These are phyloP conservation scores for Ranitomeya imitator DNA, from an alignment of 2,113 vertebrate genomes.

Conservation along the genomic window DNA sequence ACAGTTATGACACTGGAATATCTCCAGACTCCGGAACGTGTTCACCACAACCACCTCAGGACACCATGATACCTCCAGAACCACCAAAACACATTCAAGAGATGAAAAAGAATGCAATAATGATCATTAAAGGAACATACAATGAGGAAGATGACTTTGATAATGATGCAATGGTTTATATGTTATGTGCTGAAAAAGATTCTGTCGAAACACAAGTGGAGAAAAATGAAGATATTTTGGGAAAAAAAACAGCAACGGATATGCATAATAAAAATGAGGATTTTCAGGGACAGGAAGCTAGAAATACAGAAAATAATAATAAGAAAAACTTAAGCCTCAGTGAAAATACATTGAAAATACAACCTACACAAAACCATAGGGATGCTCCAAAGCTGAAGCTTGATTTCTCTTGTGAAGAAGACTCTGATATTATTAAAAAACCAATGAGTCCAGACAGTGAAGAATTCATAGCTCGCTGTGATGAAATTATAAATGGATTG, in stretches of 20 bases:
- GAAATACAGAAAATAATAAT: conserved; percentile 58
- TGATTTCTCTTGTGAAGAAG: conserved; percentile 57
- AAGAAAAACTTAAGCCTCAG: conserved; percentile 59
- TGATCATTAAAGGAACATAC: conserved; percentile 89
- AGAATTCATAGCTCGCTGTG: conserved; percentile 85
- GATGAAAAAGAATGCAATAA: conserved; percentile 87
- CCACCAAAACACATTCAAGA: conserved; percentile 91
- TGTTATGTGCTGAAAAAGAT: conserved; percentile 90
- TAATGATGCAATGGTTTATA: conserved; percentile 92
- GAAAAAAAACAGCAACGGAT: conserved; percentile 17
- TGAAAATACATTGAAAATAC: conserved; percentile 58
- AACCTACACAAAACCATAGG: conserved; percentile 45
- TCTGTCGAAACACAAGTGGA: conserved; percentile 63
- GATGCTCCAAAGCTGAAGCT: conserved; percentile 49
- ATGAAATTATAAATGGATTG: conserved; percentile 87
- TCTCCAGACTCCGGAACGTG: conserved; percentile 69
- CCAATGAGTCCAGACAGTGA: conserved; percentile 66
- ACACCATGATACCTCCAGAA: conserved; percentile 65
- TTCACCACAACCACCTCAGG: conserved; percentile 57
- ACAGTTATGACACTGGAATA: conserved; percentile 89
- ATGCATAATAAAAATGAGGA: conserved; percentile 62
- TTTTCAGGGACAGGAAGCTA: conserved; percentile 53
- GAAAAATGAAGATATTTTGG: conserved; percentile 23
- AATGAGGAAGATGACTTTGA: conserved; percentile 95
- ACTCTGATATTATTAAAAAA: conserved; percentile 62